A percentile compares a stretch with the other conserved stretches of the same genome.
Evolutionary conservation across 2,797 vertebrate genomes (phyloP).

Genomic region (Lutjanus campechanus): DNA sequence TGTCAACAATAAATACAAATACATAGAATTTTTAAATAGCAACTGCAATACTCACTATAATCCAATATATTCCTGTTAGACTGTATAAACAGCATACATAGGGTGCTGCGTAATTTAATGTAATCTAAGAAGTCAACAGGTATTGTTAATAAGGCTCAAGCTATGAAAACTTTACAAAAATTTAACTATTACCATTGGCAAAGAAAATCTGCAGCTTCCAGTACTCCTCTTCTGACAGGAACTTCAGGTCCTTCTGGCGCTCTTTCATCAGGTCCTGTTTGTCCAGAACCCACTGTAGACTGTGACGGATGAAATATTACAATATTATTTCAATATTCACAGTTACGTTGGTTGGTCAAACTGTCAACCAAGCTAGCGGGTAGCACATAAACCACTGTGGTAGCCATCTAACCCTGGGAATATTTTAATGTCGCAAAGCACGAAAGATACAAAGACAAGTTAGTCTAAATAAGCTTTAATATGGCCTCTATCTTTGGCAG

Average conservation of each 20-base stretch:
- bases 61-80: neutral
- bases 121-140: neutral
- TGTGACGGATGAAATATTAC: constrained; percentile 53
- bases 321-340: neutral
- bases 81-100: too few species aligned
- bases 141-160: neutral
- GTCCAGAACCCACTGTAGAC: constrained; percentile 99
- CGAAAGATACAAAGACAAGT: fast-evolving
- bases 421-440: neutral
- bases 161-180: neutral
- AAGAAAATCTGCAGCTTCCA: constrained; percentile 99
- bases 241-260: constrained; percentile 98
- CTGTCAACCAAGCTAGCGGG: constrained; percentile 7
- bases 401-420: neutral
- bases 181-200: constrained; percentile 91
- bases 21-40: neutral
- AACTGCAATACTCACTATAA: neutral
- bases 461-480: neutral
- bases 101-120: neutral
- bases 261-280: constrained; percentile 99
- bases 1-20: neutral
- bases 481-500: fast-evolving
- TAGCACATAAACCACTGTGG: neutral
- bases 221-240: constrained; percentile 97
- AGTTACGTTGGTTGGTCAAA: neutral